Base-by-base conservation (phyloP, 2,888 invertebrate genomes). In the Leptothorax acervorum region DNA sequence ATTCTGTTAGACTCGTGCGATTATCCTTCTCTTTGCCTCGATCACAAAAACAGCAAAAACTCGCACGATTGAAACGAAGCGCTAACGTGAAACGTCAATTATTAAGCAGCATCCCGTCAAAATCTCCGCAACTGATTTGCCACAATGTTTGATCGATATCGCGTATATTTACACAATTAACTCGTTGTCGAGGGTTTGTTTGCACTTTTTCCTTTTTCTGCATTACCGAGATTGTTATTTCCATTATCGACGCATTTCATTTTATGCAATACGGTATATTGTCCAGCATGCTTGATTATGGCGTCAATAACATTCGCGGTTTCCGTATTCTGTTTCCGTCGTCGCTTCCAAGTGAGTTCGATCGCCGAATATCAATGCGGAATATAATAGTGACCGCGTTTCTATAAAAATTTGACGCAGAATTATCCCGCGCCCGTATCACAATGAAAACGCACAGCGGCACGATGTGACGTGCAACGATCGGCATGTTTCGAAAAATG, bases 371-470 rank as follows among this genome's bases (percentile, higher is more conserved):
- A 39, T 12, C 8, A 5, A 9, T 15, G 28, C 12, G 31, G 15
- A 66, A 78, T 78, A 78, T 66, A 66, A 66, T 76, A 53, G n/a
- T 55, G 23, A n/a, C 15, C 35, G 39, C 35, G 39, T 78, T 12
- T 66, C 12, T 28, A 42, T 11, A 11, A 51, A 78, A 55, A 28
- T 53, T 66, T 48, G 42, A 55, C 12, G 42, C 8, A 18, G 3
- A 66, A 66, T 66, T 55, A 66, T 2, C 11, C 4, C 5, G 53
- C 31, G 28, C n/a, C 68, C 12, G 12, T 28, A 53, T n/a, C 31
- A 70, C 31, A 62, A 28, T 76, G 4, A n/a, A 55, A 45, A 42
- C 31, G 70, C 23, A 23, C 11, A 42, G 23, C 35, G 1, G 57
- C 2, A 48, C 15, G 23, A 51, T 23, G 35, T 35, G 35, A 35